phyloP scores from a whole-genome alignment of 2,797 vertebrate species.

The Luscinia megarhynchos region DNA sequence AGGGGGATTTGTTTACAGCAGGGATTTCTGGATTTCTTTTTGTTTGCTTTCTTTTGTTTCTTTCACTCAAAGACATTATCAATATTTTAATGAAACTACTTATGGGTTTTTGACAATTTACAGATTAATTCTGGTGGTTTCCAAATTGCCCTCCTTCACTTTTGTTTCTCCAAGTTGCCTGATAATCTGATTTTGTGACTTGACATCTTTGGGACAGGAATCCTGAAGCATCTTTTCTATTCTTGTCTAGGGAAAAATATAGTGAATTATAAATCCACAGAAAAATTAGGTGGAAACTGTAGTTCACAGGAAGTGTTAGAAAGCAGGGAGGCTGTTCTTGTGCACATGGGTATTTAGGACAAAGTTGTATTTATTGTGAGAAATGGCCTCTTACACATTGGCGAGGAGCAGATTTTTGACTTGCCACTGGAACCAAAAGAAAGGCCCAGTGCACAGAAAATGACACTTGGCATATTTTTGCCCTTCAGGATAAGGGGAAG shows the following conservation, averaged over 20 bases:
- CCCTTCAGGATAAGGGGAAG: not conserved
- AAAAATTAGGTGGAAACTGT: not conserved
- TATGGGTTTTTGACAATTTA: not conserved
- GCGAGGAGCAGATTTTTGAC: not conserved
- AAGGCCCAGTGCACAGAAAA: not conserved
- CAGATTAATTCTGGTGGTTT: conserved; percentile 10
- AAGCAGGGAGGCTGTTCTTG: fast-evolving
- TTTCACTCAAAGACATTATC: not conserved
- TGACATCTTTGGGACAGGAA: not conserved
- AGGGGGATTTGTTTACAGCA: conserved; percentile 24
- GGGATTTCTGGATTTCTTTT: not conserved
- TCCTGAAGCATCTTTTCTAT: not conserved
- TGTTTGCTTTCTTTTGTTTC: not conserved
- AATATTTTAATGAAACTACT: conserved; percentile 30
- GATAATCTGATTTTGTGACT: not conserved
- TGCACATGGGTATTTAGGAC: fast-evolving
- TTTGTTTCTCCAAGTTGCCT: not conserved
- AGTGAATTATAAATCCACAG: not conserved
- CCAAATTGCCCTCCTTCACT: not conserved
- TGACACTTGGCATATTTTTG: not conserved
- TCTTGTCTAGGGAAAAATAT: not conserved
- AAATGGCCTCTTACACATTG: not conserved
- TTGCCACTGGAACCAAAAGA: not conserved
- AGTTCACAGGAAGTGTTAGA: not conserved
- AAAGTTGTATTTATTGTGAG: not conserved